These are phyloP conservation scores for Luperina testacea DNA, from an alignment of 2,888 invertebrate species.

Conservation along the genomic window DNA sequence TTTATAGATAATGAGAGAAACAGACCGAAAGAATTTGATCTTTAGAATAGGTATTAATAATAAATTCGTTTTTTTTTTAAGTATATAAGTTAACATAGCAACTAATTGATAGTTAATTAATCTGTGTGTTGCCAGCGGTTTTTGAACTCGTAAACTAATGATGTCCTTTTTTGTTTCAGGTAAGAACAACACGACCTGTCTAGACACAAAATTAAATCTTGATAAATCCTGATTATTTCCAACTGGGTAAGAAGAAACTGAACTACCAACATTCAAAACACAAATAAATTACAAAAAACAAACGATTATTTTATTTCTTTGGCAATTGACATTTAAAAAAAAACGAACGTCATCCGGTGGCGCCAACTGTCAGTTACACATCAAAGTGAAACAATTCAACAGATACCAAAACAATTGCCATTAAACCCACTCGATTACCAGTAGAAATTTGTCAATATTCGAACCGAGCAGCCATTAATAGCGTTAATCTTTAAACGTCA, in stretches of 20 bases:
- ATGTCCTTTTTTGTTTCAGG: constrained; percentile 75
- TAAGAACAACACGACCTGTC: constrained; percentile 62
- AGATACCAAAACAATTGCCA: constrained; percentile 77
- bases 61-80: background rate
- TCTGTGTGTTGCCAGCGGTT: constrained; percentile 14
- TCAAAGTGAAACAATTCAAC: constrained; percentile 67
- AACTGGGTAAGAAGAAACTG: constrained; percentile 32
- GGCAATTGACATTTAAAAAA: constrained; percentile 38
- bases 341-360: constrained; percentile 35
- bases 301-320: background rate
- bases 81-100: background rate
- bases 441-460: constrained; percentile 85
- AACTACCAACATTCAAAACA: constrained; percentile 16
- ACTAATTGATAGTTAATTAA: constrained; percentile 17
- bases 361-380: constrained; percentile 60
- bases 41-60: background rate
- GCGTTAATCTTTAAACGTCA: constrained; percentile 84
- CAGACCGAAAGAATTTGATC: constrained; percentile 28
- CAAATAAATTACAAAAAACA: background rate
- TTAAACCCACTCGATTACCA: constrained; percentile 78
- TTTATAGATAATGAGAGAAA: constrained; percentile 44
- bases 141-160: constrained; percentile 32
- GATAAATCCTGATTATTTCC: background rate
- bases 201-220: constrained; percentile 23
- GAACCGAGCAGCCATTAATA: constrained; percentile 82